Conservation (phyloP, 2,888 invertebrate species). For the Andrena bucephala region DNA sequence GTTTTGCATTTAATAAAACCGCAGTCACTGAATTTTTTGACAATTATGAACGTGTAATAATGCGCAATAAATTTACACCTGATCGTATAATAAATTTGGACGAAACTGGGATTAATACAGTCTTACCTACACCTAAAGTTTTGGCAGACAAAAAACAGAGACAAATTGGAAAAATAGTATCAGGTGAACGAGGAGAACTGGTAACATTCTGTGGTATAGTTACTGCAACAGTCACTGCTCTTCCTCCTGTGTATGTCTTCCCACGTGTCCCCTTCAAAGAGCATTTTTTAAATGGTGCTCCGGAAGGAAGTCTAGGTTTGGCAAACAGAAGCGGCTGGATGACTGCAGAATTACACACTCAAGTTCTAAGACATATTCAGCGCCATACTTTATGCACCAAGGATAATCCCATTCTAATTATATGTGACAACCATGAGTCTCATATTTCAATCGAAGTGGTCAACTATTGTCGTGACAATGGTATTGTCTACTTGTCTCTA, state of each 20-base stretch:
- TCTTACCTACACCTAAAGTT: constrained; percentile 80
- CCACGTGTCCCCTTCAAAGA: constrained; percentile 77
- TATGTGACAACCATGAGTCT: constrained; percentile 30
- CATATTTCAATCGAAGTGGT: no score
- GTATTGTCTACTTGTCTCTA: no score
- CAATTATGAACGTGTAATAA: constrained; percentile 60
- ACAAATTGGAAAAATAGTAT: constrained; percentile 81
- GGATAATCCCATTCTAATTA: constrained; percentile 72
- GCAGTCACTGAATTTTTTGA: constrained; percentile 68
- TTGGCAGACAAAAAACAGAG: constrained; percentile 80
- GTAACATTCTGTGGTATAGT: constrained; percentile 79
- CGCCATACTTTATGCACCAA: constrained; percentile 71
- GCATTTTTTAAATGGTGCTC: constrained; percentile 78
- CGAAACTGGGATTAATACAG: constrained; percentile 83
- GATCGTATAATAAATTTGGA: constrained; percentile 81
- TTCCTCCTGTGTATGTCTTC: constrained; percentile 83
- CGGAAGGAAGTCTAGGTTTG: constrained; percentile 77
- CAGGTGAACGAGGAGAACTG: constrained; percentile 80
- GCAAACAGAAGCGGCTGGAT: constrained; percentile 79
- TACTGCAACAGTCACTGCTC: constrained; percentile 78
- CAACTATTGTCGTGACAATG: no score
- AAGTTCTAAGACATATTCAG: constrained; percentile 76
- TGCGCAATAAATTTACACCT: constrained; percentile 52
- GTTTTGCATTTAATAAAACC: constrained; percentile 70
- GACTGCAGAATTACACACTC: constrained; percentile 72